phyloP scores from a whole-genome alignment of 2,888 invertebrate species.

The Pardosa pseudoannulata region DNA sequence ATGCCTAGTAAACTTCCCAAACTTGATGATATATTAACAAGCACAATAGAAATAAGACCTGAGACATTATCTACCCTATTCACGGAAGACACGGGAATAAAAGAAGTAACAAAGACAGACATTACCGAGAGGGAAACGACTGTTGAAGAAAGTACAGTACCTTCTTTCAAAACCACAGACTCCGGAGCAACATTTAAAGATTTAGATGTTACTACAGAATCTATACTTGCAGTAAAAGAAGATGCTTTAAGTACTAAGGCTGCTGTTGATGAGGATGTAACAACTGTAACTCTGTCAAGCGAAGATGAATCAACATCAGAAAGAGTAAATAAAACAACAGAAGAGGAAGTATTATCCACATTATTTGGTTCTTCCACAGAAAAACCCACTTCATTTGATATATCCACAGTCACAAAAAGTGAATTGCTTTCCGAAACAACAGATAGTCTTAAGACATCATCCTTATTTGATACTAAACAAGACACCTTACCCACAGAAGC shows the following conservation, averaged over 20 bases:
- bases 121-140: background rate
- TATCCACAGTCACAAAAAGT: background rate
- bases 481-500: background rate
- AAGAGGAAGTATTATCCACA: background rate
- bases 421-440: background rate
- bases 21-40: constrained; percentile 35
- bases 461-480: background rate
- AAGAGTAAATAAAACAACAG: background rate
- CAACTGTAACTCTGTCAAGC: background rate
- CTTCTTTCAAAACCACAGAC: background rate
- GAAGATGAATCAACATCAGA: background rate
- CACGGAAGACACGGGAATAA: background rate
- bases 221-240: background rate
- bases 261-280: background rate
- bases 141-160: no score
- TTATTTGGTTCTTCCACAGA: background rate
- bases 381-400: background rate
- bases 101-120: background rate
- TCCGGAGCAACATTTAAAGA: background rate
- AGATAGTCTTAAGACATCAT: background rate
- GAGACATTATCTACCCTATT: background rate
- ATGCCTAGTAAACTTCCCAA: constrained; percentile 36
- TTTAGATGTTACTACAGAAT: background rate
- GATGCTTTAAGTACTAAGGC: background rate
- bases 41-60: background rate